Base-by-base conservation (phyloP, 1,140 invertebrate species). In the Calliopsis andreniformis region DNA sequence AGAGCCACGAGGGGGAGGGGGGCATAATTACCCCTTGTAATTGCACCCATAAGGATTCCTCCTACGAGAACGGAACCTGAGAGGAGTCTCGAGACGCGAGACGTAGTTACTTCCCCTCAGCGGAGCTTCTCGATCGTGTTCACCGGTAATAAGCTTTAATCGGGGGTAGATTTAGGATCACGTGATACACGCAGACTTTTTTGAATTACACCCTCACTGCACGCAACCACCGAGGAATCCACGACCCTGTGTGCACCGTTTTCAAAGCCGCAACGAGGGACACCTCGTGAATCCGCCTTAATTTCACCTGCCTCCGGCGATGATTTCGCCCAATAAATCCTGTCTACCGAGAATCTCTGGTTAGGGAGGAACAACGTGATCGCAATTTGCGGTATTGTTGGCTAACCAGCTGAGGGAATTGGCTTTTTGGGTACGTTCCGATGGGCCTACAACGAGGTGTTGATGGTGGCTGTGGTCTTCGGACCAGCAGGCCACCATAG, bases 101-200 rank as follows among this genome's bases (percentile, higher is more conserved):
- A 75, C 51, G 16, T 66, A 43, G 45, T 78, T 28, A 67, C 55
- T 25, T 14, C 10, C 58, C 35, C 12, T 20, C 56, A 18, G 23
- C 23, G 8, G 39, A 30, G 20, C 6, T 23, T 28, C 51, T 18
- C 53, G 69, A 62, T 83, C 76, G 79, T 82, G 78, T 79, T 84
- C 58, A 55, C 45, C 30, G 18, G 79, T 84, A 85, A 85, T 84
- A 78, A 81, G 69, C 69, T 49, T 62, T 78, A 84, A 85, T 84
- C 82, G 78, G 67, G 45, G 12, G 30, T 81, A 62, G 72, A 81
- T 84, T 85, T 79, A 84, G 68, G 67, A n/a, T 66, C 59, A 64
- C 66, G 47, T 61, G 77, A 76, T 69, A 47, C 32, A 42, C 20
- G 32, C 68, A 16, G 35, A n/a, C 23, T 12, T 70, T 78, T 80